These are phyloP conservation scores for Cettia cetti DNA, from an alignment of 2,113 vertebrate genomes.

Conservation along the genomic window DNA sequence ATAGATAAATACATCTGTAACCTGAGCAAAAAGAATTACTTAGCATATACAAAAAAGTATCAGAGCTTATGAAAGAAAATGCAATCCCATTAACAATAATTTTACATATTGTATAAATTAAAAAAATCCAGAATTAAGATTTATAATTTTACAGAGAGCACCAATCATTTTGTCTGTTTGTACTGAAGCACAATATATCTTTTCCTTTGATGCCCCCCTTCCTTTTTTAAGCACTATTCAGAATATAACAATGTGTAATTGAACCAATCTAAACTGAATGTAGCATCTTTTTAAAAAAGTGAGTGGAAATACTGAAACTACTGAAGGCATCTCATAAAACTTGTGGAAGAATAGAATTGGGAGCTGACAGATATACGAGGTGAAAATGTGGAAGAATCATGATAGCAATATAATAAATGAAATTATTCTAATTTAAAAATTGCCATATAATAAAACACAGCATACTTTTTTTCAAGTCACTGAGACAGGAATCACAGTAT, in stretches of 20 bases:
- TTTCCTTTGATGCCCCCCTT: rapidly evolving
- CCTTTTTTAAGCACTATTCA: not conserved
- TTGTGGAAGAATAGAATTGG: not conserved
- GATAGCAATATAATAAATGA: not conserved
- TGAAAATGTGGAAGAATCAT: not conserved
- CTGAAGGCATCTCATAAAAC: not conserved
- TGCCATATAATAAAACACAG: not conserved
- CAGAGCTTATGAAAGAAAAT: not conserved
- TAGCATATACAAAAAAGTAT: not conserved
- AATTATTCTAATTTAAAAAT: not conserved
- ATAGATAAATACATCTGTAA: not conserved
- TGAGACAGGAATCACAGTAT: not conserved
- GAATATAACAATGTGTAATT: not conserved
- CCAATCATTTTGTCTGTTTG: not conserved
- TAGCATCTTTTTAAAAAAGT: not conserved
- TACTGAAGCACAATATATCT: not conserved
- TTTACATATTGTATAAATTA: not conserved
- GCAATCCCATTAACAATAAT: not conserved
- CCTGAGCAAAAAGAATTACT: not conserved
- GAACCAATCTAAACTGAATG: not conserved
- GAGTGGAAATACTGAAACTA: not conserved
- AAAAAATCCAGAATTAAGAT: not conserved
- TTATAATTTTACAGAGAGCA: not conserved
- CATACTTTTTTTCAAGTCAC: not conserved
- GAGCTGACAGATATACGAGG: not conserved